These are phyloP conservation scores for Glareola pratincola DNA, from an alignment of 2,113 vertebrate genomes.

Conservation along the genomic window DNA sequence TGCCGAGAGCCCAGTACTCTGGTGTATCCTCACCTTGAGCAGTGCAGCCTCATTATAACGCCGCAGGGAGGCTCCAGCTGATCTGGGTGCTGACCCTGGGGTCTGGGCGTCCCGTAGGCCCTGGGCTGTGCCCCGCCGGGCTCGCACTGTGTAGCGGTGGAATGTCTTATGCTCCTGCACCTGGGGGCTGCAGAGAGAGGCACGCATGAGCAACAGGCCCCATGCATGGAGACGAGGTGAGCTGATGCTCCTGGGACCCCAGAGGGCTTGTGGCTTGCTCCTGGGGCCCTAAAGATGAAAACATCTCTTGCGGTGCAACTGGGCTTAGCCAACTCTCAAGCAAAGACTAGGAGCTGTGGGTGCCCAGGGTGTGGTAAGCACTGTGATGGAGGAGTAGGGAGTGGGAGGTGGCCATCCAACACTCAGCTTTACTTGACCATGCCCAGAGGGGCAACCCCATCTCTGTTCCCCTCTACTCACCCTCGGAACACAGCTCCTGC, in stretches of 20 bases:
- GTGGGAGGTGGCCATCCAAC: background rate
- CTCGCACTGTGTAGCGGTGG: constrained; percentile 92
- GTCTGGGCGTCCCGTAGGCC: constrained; percentile 83
- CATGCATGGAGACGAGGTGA: background rate
- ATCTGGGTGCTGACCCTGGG: constrained; percentile 77
- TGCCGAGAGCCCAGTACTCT: background rate
- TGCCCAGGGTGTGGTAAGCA: background rate
- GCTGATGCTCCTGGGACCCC: background rate
- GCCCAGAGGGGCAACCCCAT: background rate
- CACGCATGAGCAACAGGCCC: background rate
- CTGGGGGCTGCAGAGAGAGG: constrained; percentile 73
- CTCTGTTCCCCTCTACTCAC: constrained; percentile 70
- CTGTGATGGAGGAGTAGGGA: accelerated
- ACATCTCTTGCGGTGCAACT: background rate
- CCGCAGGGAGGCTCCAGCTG: constrained; percentile 88
- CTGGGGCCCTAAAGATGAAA: background rate
- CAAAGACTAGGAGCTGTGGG: background rate
- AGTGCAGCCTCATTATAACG: constrained; percentile 88
- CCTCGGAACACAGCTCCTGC: constrained; percentile 91
- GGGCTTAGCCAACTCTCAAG: background rate
- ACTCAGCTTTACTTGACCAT: background rate
- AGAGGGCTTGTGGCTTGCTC: background rate
- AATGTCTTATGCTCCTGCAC: constrained; percentile 92
- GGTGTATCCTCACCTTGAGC: constrained; percentile 73
- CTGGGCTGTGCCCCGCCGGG: constrained; percentile 88